Evolutionary conservation across 2,797 vertebrate species (phyloP), one percentile per base, ranked within the genome.

Genomic region (Chanos chanos): DNA sequence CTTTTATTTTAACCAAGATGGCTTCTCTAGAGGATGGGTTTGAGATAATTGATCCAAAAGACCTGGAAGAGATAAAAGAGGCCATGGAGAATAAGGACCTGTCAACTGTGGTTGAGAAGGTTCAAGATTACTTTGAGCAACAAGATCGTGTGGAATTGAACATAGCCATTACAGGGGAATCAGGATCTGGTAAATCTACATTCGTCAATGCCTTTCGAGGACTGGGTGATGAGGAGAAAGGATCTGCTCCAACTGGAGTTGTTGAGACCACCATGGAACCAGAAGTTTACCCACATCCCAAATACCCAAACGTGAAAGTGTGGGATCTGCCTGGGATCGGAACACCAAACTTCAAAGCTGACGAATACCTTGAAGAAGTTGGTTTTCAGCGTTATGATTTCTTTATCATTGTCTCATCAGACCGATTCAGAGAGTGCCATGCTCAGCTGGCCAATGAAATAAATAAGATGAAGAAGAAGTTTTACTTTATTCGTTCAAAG

Each of bases 241-340:
- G n/a, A n/a, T n/a, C n/a, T n/a, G n/a, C n/a, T n/a, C n/a, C 21
- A 30, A 78, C 76, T 4, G 73, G 66, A 16, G 33, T 40, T 25
- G 66, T 71, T 7, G 70, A 77, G 45, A 75, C 76, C 48, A 77
- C 76, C 33, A 66, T 5, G 15, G 4, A 4, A 0, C 47, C 71
- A 15, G 50, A 44, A 1, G 9, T 1, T 40, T 90, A 89, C 25
- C 50, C 68, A 1, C 78, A 88, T 55, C 85, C 83, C 0, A 81
- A 79, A 54, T 77, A 85, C 19, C 71, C 84, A 0, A 79, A 78
- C 0, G 82, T 90, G 34, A 81, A 66, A 7, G 48, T 90, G 34
- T 90, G 89, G 88, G 89, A 90, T n/a, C n/a, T n/a, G n/a, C n/a
- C n/a, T n/a, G n/a, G n/a, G n/a, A n/a, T n/a, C n/a, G n/a, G n/a